A percentile compares a stretch with the other conserved stretches of the same genome.
Evolutionary conservation across 2,797 vertebrate species (phyloP).

Genomic region (Argya squamiceps): DNA sequence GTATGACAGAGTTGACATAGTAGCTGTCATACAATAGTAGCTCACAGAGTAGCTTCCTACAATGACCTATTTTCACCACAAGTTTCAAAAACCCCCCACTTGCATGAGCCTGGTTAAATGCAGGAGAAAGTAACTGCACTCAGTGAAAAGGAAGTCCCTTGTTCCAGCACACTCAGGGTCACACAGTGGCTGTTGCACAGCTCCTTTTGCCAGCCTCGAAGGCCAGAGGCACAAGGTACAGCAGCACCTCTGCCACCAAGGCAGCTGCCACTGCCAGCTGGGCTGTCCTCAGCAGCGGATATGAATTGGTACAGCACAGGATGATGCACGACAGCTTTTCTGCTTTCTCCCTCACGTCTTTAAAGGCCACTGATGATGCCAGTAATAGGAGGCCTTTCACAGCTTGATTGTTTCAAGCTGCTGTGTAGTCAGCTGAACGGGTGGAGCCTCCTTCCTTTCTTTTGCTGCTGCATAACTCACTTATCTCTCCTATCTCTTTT

Average conservation of each 20-base stretch:
- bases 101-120: not conserved
- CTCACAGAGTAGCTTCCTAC: not conserved
- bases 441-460: not conserved
- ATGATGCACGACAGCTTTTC: not conserved
- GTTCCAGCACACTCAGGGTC: rapidly evolving
- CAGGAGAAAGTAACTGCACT: not conserved
- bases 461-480: not conserved
- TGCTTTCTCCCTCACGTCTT: not conserved
- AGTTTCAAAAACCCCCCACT: not conserved
- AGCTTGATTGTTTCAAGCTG: not conserved
- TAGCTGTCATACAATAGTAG: not conserved
- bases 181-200: rapidly evolving
- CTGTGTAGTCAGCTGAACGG: not conserved
- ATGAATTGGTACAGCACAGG: not conserved
- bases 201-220: not conserved
- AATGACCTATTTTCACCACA: not conserved
- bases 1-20: not conserved
- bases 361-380: not conserved
- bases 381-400: not conserved
- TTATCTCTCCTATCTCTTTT: not conserved
- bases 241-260: not conserved
- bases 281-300: not conserved
- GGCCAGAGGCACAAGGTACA: not conserved
- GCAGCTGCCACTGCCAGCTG: not conserved
- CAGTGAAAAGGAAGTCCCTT: not conserved